phyloP scores from a whole-genome alignment of 1,140 invertebrate species.

The Hylaeus volcanicus region DNA sequence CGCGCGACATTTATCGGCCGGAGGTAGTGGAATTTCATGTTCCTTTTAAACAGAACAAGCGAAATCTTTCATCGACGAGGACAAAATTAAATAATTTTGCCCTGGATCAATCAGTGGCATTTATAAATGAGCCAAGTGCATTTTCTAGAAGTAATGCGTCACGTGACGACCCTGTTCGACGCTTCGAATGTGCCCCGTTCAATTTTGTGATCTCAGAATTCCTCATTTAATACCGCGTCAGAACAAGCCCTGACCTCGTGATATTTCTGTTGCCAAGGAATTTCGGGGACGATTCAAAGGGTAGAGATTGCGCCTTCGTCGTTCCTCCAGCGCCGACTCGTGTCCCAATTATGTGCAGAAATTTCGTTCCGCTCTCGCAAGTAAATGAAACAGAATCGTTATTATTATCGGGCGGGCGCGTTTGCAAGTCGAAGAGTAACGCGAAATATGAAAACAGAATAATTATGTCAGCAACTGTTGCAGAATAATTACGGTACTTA shows the following conservation, averaged over 20 bases:
- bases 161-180: background rate
- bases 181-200: background rate
- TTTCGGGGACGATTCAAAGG: background rate
- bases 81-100: too few species aligned
- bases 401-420: background rate
- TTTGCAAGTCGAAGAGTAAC: background rate
- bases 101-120: too few species aligned
- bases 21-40: too few species aligned
- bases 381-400: background rate
- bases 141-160: background rate
- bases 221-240: conserved; percentile 15
- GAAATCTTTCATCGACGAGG: too few species aligned
- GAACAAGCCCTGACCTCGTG: conserved; percentile 17
- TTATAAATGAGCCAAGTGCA: too few species aligned
- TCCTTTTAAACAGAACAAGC: too few species aligned
- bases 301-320: background rate
- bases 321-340: too few species aligned
- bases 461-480: too few species aligned
- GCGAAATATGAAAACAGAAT: too few species aligned
- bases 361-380: conserved; percentile 7
- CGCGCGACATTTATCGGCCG: too few species aligned
- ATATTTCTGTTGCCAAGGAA: conserved; percentile 19
- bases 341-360: conserved; percentile 2
- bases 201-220: conserved; percentile 4
- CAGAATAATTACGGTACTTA: too few species aligned